A percentile compares a stretch with the other conserved stretches of the same genome.
phyloP scores from a whole-genome alignment of 2,113 vertebrate species.

The Lates calcarifer region DNA sequence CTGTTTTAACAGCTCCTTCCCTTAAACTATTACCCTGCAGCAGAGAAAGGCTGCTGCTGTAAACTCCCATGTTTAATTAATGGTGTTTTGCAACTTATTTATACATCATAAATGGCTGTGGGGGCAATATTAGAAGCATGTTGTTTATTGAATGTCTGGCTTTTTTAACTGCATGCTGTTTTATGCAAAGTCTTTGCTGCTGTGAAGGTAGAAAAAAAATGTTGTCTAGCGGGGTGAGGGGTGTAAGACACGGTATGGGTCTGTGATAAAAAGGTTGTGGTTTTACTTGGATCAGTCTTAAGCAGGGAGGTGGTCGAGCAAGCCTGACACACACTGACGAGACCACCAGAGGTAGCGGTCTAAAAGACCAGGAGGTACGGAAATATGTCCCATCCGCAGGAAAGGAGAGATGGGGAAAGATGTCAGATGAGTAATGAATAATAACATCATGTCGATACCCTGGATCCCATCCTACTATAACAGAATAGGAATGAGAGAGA shows the following conservation, averaged over 20 bases:
- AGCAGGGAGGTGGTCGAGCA: slow-evolving; percentile 49
- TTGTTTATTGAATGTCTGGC: slow-evolving; percentile 66
- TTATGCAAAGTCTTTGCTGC: slow-evolving; percentile 43
- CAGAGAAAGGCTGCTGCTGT: slow-evolving; percentile 50
- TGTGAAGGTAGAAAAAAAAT: slow-evolving; percentile 32
- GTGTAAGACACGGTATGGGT: slow-evolving; percentile 33
- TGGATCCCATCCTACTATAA: slow-evolving; percentile 45
- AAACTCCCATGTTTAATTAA: slow-evolving; percentile 72
- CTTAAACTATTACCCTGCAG: slow-evolving; percentile 67
- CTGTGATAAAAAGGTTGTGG: slow-evolving; percentile 59
- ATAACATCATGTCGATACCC: slow-evolving; percentile 50
- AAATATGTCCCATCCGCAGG: slow-evolving; percentile 52
- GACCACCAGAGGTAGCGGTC: slow-evolving; percentile 71
- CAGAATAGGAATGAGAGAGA: slow-evolving; percentile 16
- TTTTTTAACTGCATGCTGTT: slow-evolving; percentile 63
- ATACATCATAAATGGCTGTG: slow-evolving; percentile 58
- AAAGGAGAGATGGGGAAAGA: slow-evolving; percentile 45
- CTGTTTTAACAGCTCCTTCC: slow-evolving; percentile 73
- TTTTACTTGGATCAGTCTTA: slow-evolving; percentile 52
- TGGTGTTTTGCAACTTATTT: slow-evolving; percentile 69
- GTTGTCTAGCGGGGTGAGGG: slow-evolving; percentile 29
- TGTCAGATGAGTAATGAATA: slow-evolving; percentile 55
- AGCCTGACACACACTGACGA: slow-evolving; percentile 59
- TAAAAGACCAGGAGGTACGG: slow-evolving; percentile 42
- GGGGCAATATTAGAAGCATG: slow-evolving; percentile 47